Percentiles rank a stretch among this genome's conserved stretches.
Conservation (phyloP, 2,797 vertebrate species). For the Halcyon badia region DNA sequence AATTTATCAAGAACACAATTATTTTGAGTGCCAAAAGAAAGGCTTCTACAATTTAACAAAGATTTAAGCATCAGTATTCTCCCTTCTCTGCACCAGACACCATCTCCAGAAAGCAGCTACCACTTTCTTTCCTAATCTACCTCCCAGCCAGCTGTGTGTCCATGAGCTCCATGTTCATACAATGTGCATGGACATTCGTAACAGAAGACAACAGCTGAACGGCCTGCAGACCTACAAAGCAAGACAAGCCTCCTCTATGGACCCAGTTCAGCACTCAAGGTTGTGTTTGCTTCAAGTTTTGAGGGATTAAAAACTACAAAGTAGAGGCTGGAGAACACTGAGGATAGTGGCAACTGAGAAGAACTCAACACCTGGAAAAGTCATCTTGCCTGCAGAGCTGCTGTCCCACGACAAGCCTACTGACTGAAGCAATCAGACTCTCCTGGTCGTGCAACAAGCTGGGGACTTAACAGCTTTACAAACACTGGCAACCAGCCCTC, state of each 20-base stretch:
- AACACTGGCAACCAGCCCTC: background rate
- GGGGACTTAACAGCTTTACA: background rate
- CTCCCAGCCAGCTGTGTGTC: background rate
- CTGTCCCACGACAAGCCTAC: background rate
- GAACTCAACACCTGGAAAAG: background rate
- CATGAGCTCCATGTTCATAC: background rate
- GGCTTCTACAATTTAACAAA: background rate
- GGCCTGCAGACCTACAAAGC: background rate
- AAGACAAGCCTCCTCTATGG: background rate
- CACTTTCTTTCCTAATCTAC: background rate
- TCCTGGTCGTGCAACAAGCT: background rate
- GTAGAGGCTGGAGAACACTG: background rate
- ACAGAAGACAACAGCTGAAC: background rate
- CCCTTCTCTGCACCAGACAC: background rate
- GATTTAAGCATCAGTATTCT: background rate
- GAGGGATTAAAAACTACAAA: background rate
- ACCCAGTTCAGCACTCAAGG: background rate
- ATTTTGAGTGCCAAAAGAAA: background rate
- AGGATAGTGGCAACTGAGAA: background rate
- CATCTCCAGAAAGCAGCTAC: background rate
- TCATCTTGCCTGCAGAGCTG: background rate
- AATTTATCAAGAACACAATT: background rate
- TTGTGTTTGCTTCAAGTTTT: background rate
- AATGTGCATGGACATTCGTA: accelerated
- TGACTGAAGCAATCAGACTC: background rate